Evolutionary conservation across 2,797 vertebrate species (phyloP).

Genomic region (Sebastes cheni): DNA sequence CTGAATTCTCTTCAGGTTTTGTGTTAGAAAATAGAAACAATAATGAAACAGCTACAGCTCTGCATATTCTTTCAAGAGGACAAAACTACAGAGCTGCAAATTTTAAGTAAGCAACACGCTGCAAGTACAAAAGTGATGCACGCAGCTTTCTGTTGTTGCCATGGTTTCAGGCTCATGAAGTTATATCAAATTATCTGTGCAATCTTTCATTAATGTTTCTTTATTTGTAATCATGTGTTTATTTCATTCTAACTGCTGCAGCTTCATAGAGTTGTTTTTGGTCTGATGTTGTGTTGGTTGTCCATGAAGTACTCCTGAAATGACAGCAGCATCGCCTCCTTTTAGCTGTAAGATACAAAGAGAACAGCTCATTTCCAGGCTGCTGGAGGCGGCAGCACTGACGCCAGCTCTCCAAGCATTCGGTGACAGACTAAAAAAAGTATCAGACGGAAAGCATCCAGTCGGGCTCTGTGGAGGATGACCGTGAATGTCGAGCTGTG

Average conservation of each 20-base stretch:
- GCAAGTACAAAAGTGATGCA: neutral
- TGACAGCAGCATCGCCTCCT: neutral
- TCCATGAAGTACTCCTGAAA: neutral
- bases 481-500: conserved; percentile 35
- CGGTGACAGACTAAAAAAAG: neutral
- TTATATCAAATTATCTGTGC: neutral
- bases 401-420: conserved; percentile 6
- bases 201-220: neutral
- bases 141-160: neutral
- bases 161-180: neutral
- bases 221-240: neutral
- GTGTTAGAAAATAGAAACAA: neutral
- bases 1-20: neutral
- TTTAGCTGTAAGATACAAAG: neutral
- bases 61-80: neutral
- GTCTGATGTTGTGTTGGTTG: neutral
- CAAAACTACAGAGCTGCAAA: neutral
- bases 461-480: conserved; percentile 14
- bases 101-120: neutral
- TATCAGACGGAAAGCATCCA: neutral
- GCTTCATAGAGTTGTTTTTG: neutral
- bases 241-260: neutral
- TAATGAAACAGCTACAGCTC: neutral
- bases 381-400: conserved; percentile 1
- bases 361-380: neutral